Evolutionary conservation across 1,140 invertebrate species (phyloP).

Genomic region (Temnothorax longispinosus): DNA sequence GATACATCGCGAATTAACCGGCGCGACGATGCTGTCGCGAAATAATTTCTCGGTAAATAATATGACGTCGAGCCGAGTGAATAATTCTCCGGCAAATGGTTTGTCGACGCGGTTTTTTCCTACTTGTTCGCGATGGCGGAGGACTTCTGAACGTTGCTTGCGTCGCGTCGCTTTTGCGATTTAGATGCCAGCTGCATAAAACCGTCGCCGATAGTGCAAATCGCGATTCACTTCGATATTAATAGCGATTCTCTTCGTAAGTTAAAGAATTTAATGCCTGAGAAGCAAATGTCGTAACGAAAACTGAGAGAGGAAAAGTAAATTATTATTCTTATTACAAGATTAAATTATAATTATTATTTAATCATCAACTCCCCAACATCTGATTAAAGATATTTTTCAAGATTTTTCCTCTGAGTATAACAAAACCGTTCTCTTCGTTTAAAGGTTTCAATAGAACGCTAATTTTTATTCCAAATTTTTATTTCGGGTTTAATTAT

Average conservation of each 20-base stretch:
- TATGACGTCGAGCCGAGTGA: constrained; percentile 1
- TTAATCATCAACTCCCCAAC: not conserved
- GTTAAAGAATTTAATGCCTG: not conserved
- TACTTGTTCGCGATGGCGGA: not conserved
- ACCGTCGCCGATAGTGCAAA: not conserved
- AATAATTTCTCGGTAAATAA: constrained; percentile 37
- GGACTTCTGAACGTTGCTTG: not conserved
- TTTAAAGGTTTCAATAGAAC: not conserved
- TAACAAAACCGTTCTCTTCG: not conserved
- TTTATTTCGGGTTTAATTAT: constrained; percentile 38
- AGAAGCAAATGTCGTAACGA: not conserved
- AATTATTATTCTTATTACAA: not conserved
- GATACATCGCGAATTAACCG: not conserved
- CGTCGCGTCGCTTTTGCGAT: not conserved
- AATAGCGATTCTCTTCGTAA: constrained; percentile 8
- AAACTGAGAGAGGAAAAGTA: not conserved
- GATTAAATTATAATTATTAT: not conserved
- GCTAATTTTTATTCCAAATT: not conserved
- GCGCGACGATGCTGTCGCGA: not conserved
- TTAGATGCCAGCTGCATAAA: not conserved
- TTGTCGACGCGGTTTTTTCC: constrained; percentile 22
- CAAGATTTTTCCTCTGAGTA: not conserved
- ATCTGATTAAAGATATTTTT: not conserved
- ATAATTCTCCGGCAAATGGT: constrained; percentile 33
- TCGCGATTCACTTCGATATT: not conserved